Conservation (phyloP, 2,888 invertebrate species). For the Esperia sulphurella region DNA sequence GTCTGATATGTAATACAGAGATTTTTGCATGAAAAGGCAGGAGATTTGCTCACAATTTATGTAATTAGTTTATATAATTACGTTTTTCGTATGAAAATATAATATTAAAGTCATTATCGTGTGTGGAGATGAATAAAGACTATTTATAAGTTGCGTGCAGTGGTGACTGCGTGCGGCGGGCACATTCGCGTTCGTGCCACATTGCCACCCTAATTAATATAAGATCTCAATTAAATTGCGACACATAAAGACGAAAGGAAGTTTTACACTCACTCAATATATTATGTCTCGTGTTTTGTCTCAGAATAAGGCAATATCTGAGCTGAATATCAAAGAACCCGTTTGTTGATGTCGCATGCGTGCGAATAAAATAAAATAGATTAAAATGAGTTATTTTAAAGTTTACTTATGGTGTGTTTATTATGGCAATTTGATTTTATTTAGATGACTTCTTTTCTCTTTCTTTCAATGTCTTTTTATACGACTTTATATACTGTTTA, state of each 20-base stretch:
- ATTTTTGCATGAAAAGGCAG: not conserved
- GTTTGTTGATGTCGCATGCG: constrained; percentile 42
- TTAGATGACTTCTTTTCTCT: no score
- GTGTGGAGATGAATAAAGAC: not conserved
- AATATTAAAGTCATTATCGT: not conserved
- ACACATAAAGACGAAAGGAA: constrained; percentile 70
- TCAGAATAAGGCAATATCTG: constrained; percentile 60
- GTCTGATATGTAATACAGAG: not conserved
- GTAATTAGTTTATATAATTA: not conserved
- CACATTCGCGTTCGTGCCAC: constrained; percentile 67
- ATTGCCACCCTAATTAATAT: constrained; percentile 77
- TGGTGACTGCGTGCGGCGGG: constrained; percentile 72
- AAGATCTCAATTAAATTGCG: constrained; percentile 80
- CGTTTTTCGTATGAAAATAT: not conserved
- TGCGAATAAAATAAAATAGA: constrained; percentile 18
- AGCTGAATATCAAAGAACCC: constrained; percentile 57
- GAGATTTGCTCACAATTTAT: not conserved
- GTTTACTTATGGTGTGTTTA: not conserved
- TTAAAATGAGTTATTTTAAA: constrained; percentile 1
- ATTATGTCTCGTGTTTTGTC: constrained; percentile 50
- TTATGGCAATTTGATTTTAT: not conserved
- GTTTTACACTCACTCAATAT: constrained; percentile 62
- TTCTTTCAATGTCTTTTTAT: no score
- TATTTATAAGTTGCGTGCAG: constrained; percentile 54
- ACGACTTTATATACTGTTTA: no score